These are phyloP conservation scores for Ctenopoma multispine DNA, from an alignment of 2,797 vertebrate genomes.

Conservation along the genomic window DNA sequence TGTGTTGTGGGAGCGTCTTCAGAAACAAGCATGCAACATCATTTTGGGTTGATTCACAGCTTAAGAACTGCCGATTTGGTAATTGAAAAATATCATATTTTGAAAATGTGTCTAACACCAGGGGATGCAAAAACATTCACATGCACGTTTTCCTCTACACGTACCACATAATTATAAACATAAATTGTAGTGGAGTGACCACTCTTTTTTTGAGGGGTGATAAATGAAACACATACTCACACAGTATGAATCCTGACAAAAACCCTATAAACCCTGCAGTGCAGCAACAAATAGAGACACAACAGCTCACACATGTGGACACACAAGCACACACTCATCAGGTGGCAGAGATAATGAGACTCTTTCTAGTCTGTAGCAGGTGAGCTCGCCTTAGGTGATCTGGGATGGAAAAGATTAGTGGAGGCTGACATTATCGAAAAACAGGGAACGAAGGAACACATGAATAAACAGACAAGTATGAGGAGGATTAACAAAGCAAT, in stretches of 20 bases:
- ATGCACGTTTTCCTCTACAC: conserved; percentile 9
- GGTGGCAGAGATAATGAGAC: conserved; percentile 60
- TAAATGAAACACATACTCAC: conserved; percentile 12
- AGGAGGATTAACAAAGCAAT: conserved; percentile 52
- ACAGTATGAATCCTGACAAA: conserved; percentile 9
- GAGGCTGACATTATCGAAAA: conserved; percentile 43
- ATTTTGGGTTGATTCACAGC: conserved; percentile 36
- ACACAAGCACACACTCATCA: conserved; percentile 41
- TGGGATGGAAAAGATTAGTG: conserved; percentile 63
- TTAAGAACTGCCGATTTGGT: conserved; percentile 29
- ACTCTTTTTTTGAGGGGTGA: conserved; percentile 16
- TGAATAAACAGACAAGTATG: conserved; percentile 46
- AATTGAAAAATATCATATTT: conserved; percentile 38
- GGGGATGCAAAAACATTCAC: conserved; percentile 5
- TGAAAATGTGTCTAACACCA: conserved; percentile 23
- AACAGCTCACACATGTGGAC: conserved; percentile 9
- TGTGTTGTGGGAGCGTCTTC: conserved; percentile 20
- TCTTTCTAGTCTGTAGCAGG: conserved; percentile 50
- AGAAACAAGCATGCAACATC: conserved; percentile 26
- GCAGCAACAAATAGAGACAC: conserved; percentile 18
- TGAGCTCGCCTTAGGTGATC: conserved; percentile 58
- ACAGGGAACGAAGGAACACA: conserved; percentile 28
- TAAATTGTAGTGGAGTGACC: conserved; percentile 47
- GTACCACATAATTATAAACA: conserved; percentile 46
- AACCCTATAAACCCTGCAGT: neutral